Base-by-base conservation (phyloP, 2,888 invertebrate species). In the Lepidochitona cinerea region DNA sequence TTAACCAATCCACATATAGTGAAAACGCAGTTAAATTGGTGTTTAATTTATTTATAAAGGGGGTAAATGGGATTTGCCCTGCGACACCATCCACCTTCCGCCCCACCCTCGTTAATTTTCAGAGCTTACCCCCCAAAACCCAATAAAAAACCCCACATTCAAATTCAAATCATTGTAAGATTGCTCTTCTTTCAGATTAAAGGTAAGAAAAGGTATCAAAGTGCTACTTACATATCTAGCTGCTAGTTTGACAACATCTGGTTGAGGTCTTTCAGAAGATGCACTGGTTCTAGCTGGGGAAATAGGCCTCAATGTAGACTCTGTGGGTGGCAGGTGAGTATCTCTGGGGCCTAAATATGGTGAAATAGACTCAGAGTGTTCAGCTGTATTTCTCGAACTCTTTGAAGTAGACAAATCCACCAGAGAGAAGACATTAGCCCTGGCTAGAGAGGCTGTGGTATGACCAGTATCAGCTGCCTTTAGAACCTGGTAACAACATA, bases 171-270 rank as follows among this genome's bases (percentile, higher is more conserved):
- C n/a, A n/a, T n/a, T n/a, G n/a, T n/a, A n/a, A n/a, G n/a, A n/a
- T n/a, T n/a, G n/a, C n/a, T n/a, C n/a, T n/a, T n/a, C n/a, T n/a
- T n/a, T n/a, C n/a, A n/a, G n/a, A n/a, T n/a, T n/a, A n/a, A n/a
- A n/a, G n/a, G n/a, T n/a, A n/a, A n/a, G n/a, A n/a, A n/a, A n/a
- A n/a, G n/a, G n/a, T n/a, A n/a, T n/a, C n/a, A n/a, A n/a, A n/a
- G n/a, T n/a, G n/a, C n/a, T 36, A 77, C 87, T 86, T 88, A 93
- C 93, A 91, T 92, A 92, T 90, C 92, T 92, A 5, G 93, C 93
- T 70, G 94, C 93, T 59, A 93, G 90, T 76, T 87, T 85, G 26
- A 90, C 85, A 35, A 86, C 81, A 71, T 87, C 83, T 6, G 77
- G 59, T 26, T 59, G 26, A 26, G 59, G 29, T 59, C 59, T 59